Conservation (phyloP, 2,113 vertebrate genomes). For the Corythaeola cristata region DNA sequence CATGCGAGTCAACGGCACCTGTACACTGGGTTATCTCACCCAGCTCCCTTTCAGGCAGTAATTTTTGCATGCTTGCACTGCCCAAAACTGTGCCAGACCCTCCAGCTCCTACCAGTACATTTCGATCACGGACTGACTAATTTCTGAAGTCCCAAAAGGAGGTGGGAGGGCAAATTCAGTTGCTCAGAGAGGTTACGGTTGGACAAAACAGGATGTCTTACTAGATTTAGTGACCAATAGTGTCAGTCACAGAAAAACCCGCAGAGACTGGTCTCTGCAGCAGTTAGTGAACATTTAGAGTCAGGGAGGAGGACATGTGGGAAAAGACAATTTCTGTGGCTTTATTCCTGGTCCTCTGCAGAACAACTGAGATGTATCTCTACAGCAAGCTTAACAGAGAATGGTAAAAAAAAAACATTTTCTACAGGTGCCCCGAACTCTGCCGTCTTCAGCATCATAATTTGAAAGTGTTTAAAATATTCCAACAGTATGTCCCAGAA, state of each 20-base stretch:
- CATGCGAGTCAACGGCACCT: not conserved
- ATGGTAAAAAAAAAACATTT: not conserved
- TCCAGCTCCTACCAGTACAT: not conserved
- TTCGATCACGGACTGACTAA: not conserved
- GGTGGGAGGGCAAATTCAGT: not conserved
- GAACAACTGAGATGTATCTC: not conserved
- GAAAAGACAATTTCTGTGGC: not conserved
- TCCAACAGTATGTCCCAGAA: not conserved
- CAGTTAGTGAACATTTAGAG: not conserved
- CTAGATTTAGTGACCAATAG: not conserved
- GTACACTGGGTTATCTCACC: not conserved
- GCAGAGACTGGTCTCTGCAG: not conserved
- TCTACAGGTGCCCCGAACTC: not conserved
- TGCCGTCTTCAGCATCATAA: not conserved
- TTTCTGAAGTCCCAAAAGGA: not conserved
- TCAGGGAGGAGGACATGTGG: not conserved
- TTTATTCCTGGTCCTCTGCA: not conserved
- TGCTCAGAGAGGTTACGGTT: not conserved
- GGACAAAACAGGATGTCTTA: not conserved
- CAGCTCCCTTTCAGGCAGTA: not conserved
- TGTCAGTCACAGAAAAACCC: not conserved
- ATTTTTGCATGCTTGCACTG: not conserved
- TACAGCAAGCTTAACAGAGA: not conserved
- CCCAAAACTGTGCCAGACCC: not conserved
- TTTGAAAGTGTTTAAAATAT: not conserved